Conservation (phyloP, 2,888 invertebrate genomes). For the Melinaea marsaeus region DNA sequence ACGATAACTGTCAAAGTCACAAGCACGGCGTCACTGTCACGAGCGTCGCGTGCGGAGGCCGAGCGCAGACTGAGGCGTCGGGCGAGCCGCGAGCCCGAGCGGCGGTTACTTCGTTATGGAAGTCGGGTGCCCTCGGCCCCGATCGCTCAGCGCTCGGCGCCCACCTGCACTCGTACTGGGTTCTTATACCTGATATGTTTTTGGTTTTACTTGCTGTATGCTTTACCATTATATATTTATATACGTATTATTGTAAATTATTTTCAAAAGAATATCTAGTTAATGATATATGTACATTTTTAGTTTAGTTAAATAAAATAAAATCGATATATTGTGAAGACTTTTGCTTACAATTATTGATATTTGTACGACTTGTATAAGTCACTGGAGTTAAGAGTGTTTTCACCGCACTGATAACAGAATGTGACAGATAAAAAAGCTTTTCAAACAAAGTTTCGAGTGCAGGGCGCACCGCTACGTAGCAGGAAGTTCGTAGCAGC, state of each 20-base stretch:
- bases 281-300: too few relatives aligned
- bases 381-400: slow-evolving; percentile 47
- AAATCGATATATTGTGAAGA: too few relatives aligned
- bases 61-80: slow-evolving; percentile 66
- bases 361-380: slow-evolving; percentile 11
- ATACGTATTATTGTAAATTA: too few relatives aligned
- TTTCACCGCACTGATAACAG: slow-evolving; percentile 67
- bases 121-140: slow-evolving; percentile 44
- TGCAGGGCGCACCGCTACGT: slow-evolving; percentile 69
- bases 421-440: slow-evolving; percentile 76
- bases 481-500: slow-evolving; percentile 78
- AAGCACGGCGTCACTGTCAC: slow-evolving; percentile 66
- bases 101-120: slow-evolving; percentile 38
- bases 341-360: neutral
- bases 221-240: too few relatives aligned
- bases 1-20: slow-evolving; percentile 76
- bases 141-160: slow-evolving; percentile 40
- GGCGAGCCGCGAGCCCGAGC: slow-evolving; percentile 38
- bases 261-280: too few relatives aligned
- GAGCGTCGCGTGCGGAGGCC: slow-evolving; percentile 60
- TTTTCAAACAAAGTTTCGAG: slow-evolving; percentile 75
- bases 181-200: slow-evolving; percentile 38
- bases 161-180: slow-evolving; percentile 57
- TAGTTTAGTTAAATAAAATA: too few relatives aligned
- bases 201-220: neutral